Evolutionary conservation across 1,140 invertebrate genomes (phyloP).

Genomic region (Gonatopus flavifemur): DNA sequence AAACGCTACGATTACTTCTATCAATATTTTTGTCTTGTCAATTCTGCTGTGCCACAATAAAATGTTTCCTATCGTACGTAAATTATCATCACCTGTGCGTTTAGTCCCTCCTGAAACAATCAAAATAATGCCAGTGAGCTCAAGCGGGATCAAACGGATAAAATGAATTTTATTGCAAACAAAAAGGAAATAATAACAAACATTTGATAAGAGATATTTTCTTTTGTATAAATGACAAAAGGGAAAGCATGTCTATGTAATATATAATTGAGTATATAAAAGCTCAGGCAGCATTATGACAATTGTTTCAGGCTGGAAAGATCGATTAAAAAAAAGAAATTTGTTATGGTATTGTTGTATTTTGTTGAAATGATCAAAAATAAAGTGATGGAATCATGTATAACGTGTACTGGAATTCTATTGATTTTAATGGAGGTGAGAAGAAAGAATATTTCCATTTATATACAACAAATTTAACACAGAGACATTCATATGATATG

Average conservation of each 20-base stretch:
- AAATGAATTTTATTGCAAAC: constrained; percentile 21
- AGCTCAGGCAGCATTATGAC: constrained; percentile 58
- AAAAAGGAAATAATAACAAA: constrained; percentile 24
- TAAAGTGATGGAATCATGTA: constrained; percentile 20
- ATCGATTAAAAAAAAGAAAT: constrained; percentile 32
- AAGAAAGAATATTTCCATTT: constrained; percentile 6
- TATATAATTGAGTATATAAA: no score
- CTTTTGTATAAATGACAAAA: constrained; percentile 31
- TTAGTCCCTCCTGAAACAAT: constrained; percentile 59
- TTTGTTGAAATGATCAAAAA: constrained; percentile 9
- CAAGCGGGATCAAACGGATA: no score
- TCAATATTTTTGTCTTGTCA: constrained; percentile 21
- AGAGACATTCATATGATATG: no score
- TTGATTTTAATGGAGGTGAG: background rate
- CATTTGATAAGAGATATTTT: constrained; percentile 22
- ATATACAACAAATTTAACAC: constrained; percentile 2
- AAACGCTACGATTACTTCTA: no score
- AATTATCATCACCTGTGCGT: constrained; percentile 32
- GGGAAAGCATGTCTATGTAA: constrained; percentile 27
- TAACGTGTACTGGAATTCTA: background rate
- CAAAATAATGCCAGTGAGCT: constrained; percentile 59
- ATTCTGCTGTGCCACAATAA: constrained; percentile 25
- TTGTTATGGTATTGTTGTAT: constrained; percentile 14
- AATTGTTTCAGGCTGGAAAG: constrained; percentile 57
- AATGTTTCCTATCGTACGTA: constrained; percentile 33